A percentile compares a stretch with the other conserved stretches of the same genome.
Evolutionary conservation across 1,140 invertebrate species (phyloP).

Genomic region (Drosophila watanabei): DNA sequence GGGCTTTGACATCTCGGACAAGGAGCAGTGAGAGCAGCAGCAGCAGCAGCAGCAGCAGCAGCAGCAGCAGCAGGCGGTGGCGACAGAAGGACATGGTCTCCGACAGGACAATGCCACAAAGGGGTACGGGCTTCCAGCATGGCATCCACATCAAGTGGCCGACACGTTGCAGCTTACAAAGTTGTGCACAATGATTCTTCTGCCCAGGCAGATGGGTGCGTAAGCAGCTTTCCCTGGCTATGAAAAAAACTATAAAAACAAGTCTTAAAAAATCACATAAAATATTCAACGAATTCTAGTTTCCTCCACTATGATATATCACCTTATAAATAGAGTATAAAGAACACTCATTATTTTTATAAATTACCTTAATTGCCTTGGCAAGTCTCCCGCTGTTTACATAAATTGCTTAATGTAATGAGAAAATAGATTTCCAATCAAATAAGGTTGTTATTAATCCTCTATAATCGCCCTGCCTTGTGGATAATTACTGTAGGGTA

Average conservation of each 20-base stretch:
- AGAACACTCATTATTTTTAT: background rate
- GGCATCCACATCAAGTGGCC: constrained; percentile 51
- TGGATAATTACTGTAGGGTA: background rate
- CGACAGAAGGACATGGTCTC: constrained; percentile 26
- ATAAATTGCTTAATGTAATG: background rate
- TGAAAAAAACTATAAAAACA: background rate
- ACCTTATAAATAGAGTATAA: background rate
- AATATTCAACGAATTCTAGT: too few species aligned
- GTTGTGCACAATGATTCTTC: constrained; percentile 32
- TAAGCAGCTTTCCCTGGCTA: background rate
- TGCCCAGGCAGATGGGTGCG: background rate
- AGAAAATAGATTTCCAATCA: constrained; percentile 3
- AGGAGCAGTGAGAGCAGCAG: background rate
- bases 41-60: background rate
- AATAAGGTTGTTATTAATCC: background rate
- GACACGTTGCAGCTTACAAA: constrained; percentile 49
- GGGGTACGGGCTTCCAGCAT: background rate
- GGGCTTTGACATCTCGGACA: constrained; percentile 30
- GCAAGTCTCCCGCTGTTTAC: background rate
- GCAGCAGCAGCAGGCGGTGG: constrained; percentile 26
- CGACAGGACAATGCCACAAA: constrained; percentile 15
- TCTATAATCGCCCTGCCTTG: background rate
- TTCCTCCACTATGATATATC: background rate
- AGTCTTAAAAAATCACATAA: background rate
- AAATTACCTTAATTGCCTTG: background rate